These are phyloP conservation scores for Yponomeuta evonymella DNA, from an alignment of 2,888 invertebrate genomes.

Conservation along the genomic window DNA sequence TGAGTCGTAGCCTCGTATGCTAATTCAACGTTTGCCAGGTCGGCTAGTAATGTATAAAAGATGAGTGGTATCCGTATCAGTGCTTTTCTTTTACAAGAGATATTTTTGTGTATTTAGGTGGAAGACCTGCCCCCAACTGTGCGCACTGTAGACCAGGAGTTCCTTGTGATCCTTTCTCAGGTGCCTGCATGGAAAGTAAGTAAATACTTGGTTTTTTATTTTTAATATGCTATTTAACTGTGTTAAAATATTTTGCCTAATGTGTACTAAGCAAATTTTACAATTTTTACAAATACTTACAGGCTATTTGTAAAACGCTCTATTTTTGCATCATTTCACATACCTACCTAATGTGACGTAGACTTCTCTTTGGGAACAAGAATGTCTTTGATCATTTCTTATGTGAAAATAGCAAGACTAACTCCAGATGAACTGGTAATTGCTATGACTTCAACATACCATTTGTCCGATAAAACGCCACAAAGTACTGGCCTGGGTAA, in stretches of 20 bases:
- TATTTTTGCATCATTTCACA: constrained; percentile 29
- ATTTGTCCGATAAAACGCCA: constrained; percentile 77
- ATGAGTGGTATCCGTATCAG: background rate
- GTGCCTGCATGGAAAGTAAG: constrained; percentile 91
- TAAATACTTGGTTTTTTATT: constrained; percentile 25
- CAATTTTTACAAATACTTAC: constrained; percentile 17
- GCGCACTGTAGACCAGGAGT: constrained; percentile 87
- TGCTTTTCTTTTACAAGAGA: no score
- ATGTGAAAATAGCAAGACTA: constrained; percentile 68
- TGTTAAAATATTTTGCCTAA: constrained; percentile 21
- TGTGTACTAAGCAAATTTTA: constrained; percentile 24
- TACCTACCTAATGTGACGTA: constrained; percentile 43
- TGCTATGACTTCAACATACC: constrained; percentile 64
- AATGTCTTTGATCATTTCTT: constrained; percentile 52
- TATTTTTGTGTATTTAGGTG: constrained; percentile 26
- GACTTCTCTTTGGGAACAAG: constrained; percentile 54
- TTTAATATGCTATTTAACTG: constrained; percentile 16
- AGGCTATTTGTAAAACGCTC: constrained; percentile 17
- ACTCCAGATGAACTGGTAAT: constrained; percentile 74
- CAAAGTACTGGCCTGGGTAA: constrained; percentile 66
- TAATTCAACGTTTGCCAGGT: no score
- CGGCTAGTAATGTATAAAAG: background rate
- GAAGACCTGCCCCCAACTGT: constrained; percentile 70
- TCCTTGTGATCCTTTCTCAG: constrained; percentile 85
- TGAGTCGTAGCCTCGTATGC: no score